Percentiles rank a stretch among this genome's conserved stretches.
These are phyloP conservation scores for Apis dorsata DNA, from an alignment of 1,140 invertebrate species.

Conservation along the genomic window DNA sequence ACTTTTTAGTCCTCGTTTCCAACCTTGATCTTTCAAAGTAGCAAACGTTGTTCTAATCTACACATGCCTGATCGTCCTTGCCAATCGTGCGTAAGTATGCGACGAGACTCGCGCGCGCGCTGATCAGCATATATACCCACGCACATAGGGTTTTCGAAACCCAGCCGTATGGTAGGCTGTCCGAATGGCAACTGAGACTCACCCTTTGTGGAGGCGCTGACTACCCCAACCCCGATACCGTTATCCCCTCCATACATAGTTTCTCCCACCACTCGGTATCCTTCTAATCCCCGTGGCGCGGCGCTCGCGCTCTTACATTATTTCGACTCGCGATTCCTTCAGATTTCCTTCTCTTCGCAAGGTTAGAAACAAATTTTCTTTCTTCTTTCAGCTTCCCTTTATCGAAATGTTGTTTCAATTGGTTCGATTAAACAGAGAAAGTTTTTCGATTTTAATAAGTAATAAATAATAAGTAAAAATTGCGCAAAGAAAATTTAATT, in stretches of 20 bases:
- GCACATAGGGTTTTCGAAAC: conserved; percentile 30
- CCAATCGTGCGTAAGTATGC: not conserved
- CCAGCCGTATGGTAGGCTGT: conserved; percentile 71
- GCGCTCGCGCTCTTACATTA: conserved; percentile 11
- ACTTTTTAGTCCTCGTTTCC: too few relatives aligned
- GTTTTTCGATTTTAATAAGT: too few relatives aligned
- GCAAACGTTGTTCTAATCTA: not conserved
- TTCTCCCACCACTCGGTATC: conserved; percentile 9
- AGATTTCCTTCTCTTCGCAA: not conserved
- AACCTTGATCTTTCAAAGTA: not conserved
- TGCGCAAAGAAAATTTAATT: too few relatives aligned
- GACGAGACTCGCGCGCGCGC: conserved; percentile 22
- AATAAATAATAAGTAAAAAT: too few relatives aligned
- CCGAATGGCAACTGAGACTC: conserved; percentile 73
- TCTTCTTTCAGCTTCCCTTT: too few relatives aligned
- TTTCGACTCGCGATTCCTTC: conserved; percentile 25
- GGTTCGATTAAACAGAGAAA: not conserved
- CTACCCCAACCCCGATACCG: conserved; percentile 62
- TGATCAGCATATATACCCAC: conserved; percentile 3
- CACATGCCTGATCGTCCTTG: not conserved
- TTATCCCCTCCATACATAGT: conserved; percentile 13
- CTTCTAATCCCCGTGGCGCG: conserved; percentile 10
- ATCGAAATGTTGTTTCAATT: too few relatives aligned
- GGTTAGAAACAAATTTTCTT: too few relatives aligned
- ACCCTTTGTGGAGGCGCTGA: conserved; percentile 72